Evolutionary conservation across 2,888 invertebrate species (phyloP), one percentile per base, ranked within the genome.

Genomic region (Watsonalla binaria): DNA sequence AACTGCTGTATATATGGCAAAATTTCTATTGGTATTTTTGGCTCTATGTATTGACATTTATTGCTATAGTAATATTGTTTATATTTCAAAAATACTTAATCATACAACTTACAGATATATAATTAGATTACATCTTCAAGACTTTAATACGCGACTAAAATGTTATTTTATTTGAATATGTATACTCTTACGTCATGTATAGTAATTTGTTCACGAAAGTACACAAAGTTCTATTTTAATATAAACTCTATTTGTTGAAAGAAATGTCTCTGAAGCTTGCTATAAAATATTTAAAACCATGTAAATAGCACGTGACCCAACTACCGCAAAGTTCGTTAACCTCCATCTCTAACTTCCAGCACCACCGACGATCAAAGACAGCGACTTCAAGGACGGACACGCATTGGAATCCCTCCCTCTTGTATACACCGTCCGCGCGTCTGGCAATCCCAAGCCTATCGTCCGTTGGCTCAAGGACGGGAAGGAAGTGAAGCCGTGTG

Each of bases 351-450:
- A 15, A 14, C 55, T 77, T 82, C 45, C 82, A 94, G 94, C 95
- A 78, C 90, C 93, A 63, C 96, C 96, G 46, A 92, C 93, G 78
- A 93, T 96, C 66, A 84, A 94, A 72, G 94, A 93, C 66, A 93
- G 94, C 63, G 94, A 93, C 68, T 92, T 96, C 84, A 93, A 94
- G 69, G 96, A 96, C 82, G 92, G 93, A 56, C 92, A 93, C 58
- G 93, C 94, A 39, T 96, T 92, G 81, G 97, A 96, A 82, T 97
- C 97, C 9, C 93, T 98, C 52, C 94, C 95, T 8, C 93, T 96
- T 48, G 93, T 93, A 60, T 97, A 96, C 84, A 95, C 96, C 58
- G 93, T 97, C 0, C 92, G 94, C 61, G 96, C 96, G 0, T 92
- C 92, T 47, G 96, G 96, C 14, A 91, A 93, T 57, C 97, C 97